Evolutionary conservation across 2,797 vertebrate species (phyloP).

Genomic region (Pseudomugil tenellus): DNA sequence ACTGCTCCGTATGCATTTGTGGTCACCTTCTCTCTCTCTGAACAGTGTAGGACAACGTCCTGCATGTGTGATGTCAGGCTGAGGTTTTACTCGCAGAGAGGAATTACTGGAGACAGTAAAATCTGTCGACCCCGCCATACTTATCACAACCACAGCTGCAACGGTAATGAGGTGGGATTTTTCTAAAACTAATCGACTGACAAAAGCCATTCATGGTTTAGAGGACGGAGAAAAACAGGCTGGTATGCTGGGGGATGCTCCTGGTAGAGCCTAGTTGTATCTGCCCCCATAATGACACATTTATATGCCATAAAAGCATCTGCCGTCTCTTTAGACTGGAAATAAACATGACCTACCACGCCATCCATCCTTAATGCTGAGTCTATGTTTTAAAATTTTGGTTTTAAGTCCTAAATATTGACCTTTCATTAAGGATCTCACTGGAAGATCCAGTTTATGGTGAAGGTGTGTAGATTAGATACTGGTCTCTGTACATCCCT

Average conservation of each 20-base stretch:
- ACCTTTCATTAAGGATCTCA: background rate
- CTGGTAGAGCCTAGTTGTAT: slow-evolving; percentile 6
- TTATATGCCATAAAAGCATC: background rate
- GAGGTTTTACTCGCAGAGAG: background rate
- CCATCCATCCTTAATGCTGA: background rate
- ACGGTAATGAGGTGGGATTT: background rate
- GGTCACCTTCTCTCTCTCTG: background rate
- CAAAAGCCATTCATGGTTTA: slow-evolving; percentile 18
- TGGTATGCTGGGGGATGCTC: no score
- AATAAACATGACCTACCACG: slow-evolving; percentile 3
- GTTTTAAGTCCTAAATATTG: no score
- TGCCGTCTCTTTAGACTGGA: fast-evolving
- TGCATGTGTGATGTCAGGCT: background rate
- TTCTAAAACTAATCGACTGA: slow-evolving; percentile 20
- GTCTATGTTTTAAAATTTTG: no score
- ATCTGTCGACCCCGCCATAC: no score
- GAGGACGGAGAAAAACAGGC: slow-evolving; percentile 3
- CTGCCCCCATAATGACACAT: background rate
- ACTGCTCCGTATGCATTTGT: slow-evolving; percentile 31
- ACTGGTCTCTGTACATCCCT: no score
- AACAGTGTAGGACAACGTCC: background rate
- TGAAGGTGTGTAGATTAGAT: background rate
- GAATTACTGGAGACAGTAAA: slow-evolving; percentile 21
- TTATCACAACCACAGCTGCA: background rate
- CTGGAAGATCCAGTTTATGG: slow-evolving; percentile 9